Evolutionary conservation across 2,113 vertebrate species (phyloP).

Genomic region (Cochlearius cochlearius): DNA sequence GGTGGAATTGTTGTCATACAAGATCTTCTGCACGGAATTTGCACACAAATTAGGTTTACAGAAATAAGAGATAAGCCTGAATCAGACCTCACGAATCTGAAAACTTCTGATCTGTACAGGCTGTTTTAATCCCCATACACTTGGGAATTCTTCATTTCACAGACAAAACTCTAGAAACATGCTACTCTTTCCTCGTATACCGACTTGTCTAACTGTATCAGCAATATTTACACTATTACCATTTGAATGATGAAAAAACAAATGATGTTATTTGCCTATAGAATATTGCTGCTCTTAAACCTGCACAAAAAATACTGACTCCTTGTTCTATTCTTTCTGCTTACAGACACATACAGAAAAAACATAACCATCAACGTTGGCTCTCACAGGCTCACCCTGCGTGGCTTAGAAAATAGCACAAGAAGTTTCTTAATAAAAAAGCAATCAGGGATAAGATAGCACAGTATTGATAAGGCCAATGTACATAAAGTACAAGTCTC

Average conservation of each 20-base stretch:
- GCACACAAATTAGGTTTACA: constrained; percentile 14
- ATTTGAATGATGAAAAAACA: background rate
- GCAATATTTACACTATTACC: background rate
- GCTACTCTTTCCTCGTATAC: background rate
- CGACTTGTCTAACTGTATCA: background rate
- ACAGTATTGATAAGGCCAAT: background rate
- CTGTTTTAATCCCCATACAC: constrained; percentile 14
- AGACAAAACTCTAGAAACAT: background rate
- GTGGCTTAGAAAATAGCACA: background rate
- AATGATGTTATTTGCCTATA: background rate
- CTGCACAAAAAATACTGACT: background rate
- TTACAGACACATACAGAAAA: background rate
- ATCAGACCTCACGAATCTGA: background rate
- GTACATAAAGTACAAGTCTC: background rate
- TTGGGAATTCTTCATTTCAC: background rate
- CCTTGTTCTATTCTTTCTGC: background rate
- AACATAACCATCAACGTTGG: background rate
- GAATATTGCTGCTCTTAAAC: background rate
- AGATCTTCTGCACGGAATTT: background rate
- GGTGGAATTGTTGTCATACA: background rate
- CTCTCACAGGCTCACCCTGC: background rate
- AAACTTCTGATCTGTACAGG: background rate
- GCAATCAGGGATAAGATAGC: background rate
- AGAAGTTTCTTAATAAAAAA: background rate
- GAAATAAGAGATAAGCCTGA: background rate